These are phyloP conservation scores for Rhopilema esculentum DNA, from an alignment of 30 jellyfish, hydroid and myxozoan genomes.

Conservation along the genomic window DNA sequence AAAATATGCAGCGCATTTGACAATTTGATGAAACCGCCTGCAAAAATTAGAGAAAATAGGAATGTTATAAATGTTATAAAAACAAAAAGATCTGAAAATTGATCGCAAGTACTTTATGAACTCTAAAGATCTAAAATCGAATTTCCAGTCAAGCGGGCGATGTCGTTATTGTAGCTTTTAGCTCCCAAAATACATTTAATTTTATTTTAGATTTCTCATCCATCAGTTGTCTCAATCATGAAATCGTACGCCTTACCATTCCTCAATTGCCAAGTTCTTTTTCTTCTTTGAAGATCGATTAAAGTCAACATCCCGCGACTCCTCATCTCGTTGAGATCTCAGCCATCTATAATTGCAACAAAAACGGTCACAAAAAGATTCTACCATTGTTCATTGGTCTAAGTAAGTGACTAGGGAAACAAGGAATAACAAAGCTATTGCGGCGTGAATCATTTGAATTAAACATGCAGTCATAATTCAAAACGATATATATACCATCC, in stretches of 20 bases:
- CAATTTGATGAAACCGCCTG: conserved; percentile 96
- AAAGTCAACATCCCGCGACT: conserved; percentile 40
- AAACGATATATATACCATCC: too few species aligned
- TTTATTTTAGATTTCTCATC: too few species aligned
- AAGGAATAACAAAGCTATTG: too few species aligned
- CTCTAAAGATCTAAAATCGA: too few species aligned
- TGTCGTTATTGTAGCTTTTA: too few species aligned
- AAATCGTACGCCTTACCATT: conserved; percentile 88
- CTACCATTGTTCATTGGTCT: too few species aligned
- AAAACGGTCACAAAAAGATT: background rate
- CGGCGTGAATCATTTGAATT: too few species aligned
- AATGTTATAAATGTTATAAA: background rate
- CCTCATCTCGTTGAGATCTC: conserved; percentile 86
- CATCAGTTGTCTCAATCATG: too few species aligned
- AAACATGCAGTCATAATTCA: too few species aligned
- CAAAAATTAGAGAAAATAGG: background rate
- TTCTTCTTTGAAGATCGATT: conserved; percentile 48
- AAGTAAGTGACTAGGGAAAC: too few species aligned
- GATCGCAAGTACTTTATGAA: background rate
- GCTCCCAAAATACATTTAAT: too few species aligned
- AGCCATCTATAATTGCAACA: conserved; percentile 90
- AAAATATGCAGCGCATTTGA: conserved; percentile 86
- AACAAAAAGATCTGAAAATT: background rate
- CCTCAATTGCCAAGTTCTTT: conserved; percentile 89
- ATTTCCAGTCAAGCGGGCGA: too few species aligned